Base-by-base conservation (phyloP, 2,113 vertebrate genomes). In the Piliocolobus tephrosceles region DNA sequence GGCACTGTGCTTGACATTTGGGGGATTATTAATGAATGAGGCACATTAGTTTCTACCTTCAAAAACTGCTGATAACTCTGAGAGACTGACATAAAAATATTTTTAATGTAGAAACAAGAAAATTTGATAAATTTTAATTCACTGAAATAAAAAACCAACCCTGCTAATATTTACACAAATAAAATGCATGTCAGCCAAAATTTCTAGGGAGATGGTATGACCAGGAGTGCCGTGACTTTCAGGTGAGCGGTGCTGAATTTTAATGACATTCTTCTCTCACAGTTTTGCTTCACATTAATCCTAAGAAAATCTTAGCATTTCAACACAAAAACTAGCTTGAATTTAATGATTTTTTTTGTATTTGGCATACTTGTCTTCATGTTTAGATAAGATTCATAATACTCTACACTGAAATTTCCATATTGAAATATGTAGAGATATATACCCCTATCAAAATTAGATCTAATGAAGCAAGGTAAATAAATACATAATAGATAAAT, bases 21-120 rank as follows among this genome's bases (percentile, higher is more conserved):
- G 35, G 32, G 32, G 50, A 76, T 95, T 57, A 93, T 90, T 89
- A 95, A 84, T 93, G 43, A 83, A 80, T 83, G 40, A 84, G 86
- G 55, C 47, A 57, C 20, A 83, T 91, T 86, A 89, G 91, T 70
- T 94, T 91, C 45, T 43, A 45, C 23, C 45, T 94, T 94, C 79
- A 83, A 84, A 88, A 93, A 91, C 45, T 89, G 11, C 35, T 58
- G 55, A 9, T 45, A 82, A 38, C 11, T 47, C 73, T 18, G 12
- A 91, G 73, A 40, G 35, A 86, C 40, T 94, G 52, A 91, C 47
- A n/a, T 55, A 82, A 45, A 91, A 96, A 83, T 52, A 64, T 88
- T 88, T 87, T 68, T 73, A 90, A 38, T 91, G 23, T 27, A 17
- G 18, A 91, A 93, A 88, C 0, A 92, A 91, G 20, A 88, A 85